Evolutionary conservation across 2,113 vertebrate genomes (phyloP).

Genomic region (Menura novaehollandiae): DNA sequence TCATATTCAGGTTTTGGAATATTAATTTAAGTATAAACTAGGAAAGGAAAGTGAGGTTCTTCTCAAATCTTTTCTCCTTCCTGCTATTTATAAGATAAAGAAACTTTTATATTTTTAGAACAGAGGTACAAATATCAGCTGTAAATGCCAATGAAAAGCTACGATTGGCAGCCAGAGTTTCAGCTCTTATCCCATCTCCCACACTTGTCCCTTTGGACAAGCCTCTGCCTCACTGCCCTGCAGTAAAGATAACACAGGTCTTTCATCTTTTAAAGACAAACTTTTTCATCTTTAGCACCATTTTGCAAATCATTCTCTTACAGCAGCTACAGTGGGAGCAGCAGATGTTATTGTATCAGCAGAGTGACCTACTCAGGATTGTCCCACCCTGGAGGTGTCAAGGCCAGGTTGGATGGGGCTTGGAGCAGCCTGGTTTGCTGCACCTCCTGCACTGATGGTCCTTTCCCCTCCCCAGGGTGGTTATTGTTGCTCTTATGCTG

Average conservation of each 20-base stretch:
- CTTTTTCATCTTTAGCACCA: neutral
- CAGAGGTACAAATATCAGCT: neutral
- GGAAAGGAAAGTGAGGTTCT: neutral
- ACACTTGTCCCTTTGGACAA: neutral
- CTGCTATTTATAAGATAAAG: neutral
- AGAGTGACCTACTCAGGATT: neutral
- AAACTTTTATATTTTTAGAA: neutral
- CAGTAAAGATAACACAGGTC: neutral
- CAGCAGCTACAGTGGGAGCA: fast-evolving
- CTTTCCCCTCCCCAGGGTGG: neutral
- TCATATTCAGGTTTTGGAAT: neutral
- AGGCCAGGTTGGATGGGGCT: neutral
- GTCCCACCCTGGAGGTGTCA: neutral
- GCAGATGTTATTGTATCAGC: fast-evolving
- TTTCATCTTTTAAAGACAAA: neutral
- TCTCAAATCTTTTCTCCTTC: neutral
- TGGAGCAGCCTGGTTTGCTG: neutral
- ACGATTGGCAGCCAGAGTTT: neutral
- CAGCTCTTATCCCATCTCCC: neutral
- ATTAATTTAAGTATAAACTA: neutral
- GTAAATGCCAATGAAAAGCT: neutral
- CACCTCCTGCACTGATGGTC: neutral
- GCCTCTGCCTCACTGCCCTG: neutral
- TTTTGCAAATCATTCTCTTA: neutral
- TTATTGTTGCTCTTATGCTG: neutral